Evolutionary conservation across 2,113 vertebrate genomes (phyloP), one percentile per base, ranked within the genome.

Genomic region (Prietella phreatophila): DNA sequence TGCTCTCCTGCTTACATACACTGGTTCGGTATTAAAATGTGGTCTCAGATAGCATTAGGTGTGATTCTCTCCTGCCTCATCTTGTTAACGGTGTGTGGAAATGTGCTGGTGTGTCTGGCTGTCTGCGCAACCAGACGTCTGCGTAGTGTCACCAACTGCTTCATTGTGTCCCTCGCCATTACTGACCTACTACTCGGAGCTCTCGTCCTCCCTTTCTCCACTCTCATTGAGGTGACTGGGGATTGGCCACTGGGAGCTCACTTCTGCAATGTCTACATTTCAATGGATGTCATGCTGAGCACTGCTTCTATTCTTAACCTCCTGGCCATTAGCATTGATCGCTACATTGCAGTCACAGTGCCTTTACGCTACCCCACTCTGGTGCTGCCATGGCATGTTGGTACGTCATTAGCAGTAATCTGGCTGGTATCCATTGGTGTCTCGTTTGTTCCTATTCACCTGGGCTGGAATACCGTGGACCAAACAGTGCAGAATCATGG

Each of bases 221-320:
- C 98, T n/a, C 92, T 96, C 67, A 93, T 96, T 0, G 95, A 97
- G 86, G 93, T 99, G 1, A 86, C 79, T 0, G 89, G 89, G 2
- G 93, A 93, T 8, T 99, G 98, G 98, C 94, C 93, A 3, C 95
- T 98, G 0, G 95, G 96, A 65, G 93, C 93, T 0, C 90, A 91
- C 89, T 94, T 99, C 84, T 99, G 98, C 92, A 97, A 99, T 88
- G 94, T 99, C 93, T 99, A 99, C 86, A 95, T 93, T 91, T 99
- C 97, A 90, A 93, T 99, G 94, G 98, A 99, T 0, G 97, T 99
- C 90, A 99, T 99, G 98, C 93, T 99, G 56, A 99, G 97, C 93
- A 99, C 98, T 0, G 98, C 98, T 83, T 99, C 98, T 91, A 99
- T 99, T 90, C 97, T 99, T 88, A 98, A 97, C 86, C 97, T 99